Base-by-base conservation (phyloP, 2,113 vertebrate species). In the Amblyopsis rosae region DNA sequence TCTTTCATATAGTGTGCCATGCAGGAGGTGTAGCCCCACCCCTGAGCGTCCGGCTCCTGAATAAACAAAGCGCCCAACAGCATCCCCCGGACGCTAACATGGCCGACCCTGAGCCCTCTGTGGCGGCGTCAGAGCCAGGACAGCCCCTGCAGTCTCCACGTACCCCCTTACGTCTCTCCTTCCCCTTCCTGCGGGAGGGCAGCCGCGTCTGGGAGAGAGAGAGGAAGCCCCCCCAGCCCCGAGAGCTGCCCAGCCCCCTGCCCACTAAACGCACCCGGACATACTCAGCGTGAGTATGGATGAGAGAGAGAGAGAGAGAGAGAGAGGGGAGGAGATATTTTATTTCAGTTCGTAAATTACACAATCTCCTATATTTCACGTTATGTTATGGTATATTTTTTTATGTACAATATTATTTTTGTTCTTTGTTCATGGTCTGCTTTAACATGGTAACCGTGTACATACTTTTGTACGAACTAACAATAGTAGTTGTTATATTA, bases 181-280 rank as follows among this genome's bases (percentile, higher is more conserved):
- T 97, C 84, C 96, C 95, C 61, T 98, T 96, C 87, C 92, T 95
- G 83, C 89, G 96, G 64, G 96, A 98, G 82, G 95, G 96, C 80
- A 97, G 95, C 77, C 89, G 93, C 64, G 90, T 96, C 49, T 98
- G 96, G 95, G 96, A 98, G 71, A 89, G 95, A 49, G 96, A 98
- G 68, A 92, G 96, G 65, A 94, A 95, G 51, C 92, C 93, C 0
- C 90, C 93, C 0, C 83, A 86, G 75, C 79, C 93, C 0, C 78
- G 94, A 71, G 96, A 98, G 67, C 93, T 96, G 78, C 96, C 94
- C 71, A 98, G 96, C 72, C 98, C 98, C 0, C 93, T 99, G 76
- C 96, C 98, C 73, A 99, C 96, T 81, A 98, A 98, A 64, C 95
- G 98, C 80, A 99, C 96, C 78, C 94, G 98, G 81, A 98, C 98